Evolutionary conservation across 1,140 invertebrate genomes (phyloP).

Genomic region (Cepaea nemoralis): DNA sequence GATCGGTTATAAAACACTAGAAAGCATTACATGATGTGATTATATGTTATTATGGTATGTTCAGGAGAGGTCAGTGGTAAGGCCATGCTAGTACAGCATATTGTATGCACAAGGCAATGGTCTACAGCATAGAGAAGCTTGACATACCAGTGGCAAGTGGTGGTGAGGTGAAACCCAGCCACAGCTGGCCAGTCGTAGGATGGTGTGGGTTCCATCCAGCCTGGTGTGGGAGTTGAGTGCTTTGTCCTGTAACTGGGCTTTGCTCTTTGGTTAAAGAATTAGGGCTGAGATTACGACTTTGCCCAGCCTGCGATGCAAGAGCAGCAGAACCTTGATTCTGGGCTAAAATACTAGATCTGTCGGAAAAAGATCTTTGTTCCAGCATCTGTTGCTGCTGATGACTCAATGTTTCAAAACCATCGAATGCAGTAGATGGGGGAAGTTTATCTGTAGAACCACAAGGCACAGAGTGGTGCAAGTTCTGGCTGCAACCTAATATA

Average conservation of each 20-base stretch:
- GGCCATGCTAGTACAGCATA: neutral
- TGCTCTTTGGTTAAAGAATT: no score
- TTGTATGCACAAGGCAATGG: neutral
- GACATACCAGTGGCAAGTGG: conserved; percentile 1
- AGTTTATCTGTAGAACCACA: no score
- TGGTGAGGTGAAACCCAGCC: neutral
- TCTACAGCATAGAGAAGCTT: neutral
- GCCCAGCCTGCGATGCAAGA: neutral
- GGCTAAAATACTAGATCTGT: neutral
- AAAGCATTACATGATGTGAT: neutral
- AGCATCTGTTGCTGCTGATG: neutral
- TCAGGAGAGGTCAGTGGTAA: neutral
- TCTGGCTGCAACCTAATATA: no score
- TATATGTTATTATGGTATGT: no score
- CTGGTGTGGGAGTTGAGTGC: neutral
- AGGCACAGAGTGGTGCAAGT: no score
- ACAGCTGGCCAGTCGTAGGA: neutral
- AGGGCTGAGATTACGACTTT: no score
- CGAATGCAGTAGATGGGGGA: neutral
- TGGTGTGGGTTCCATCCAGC: no score
- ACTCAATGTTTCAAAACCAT: neutral
- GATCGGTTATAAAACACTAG: no score
- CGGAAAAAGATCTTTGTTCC: neutral
- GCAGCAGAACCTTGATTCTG: neutral
- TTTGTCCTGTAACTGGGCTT: no score